A percentile compares a stretch with the other conserved stretches of the same genome.
These are phyloP conservation scores for Chrysolina americana DNA, from an alignment of 2,888 invertebrate species.

Conservation along the genomic window DNA sequence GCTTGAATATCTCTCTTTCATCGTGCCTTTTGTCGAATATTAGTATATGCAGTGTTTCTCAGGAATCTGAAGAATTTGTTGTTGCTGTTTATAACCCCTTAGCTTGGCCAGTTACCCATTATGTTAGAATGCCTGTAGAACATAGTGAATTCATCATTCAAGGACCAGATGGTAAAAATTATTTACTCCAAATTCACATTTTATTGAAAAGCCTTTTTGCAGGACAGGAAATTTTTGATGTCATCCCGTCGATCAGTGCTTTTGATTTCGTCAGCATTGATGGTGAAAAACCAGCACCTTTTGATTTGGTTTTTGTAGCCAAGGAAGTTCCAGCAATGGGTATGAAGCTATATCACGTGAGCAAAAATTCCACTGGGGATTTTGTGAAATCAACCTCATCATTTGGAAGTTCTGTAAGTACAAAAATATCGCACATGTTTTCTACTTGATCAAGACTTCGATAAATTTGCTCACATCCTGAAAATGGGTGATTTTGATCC, in stretches of 20 bases:
- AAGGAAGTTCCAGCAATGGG: conserved; percentile 77
- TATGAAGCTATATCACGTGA: conserved; percentile 75
- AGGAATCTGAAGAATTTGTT: conserved; percentile 72
- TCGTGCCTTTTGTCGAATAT: conserved; percentile 80
- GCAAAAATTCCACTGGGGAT: conserved; percentile 23
- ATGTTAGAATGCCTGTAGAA: conserved; percentile 77
- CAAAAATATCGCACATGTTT: too few species aligned
- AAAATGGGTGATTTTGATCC: too few species aligned
- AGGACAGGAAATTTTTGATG: conserved; percentile 30
- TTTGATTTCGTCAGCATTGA: conserved; percentile 18
- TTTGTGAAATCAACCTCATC: neutral
- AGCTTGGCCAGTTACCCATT: conserved; percentile 73
- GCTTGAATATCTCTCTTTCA: conserved; percentile 28
- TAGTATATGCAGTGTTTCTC: conserved; percentile 79
- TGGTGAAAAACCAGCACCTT: conserved; percentile 46
- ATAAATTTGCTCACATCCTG: too few species aligned
- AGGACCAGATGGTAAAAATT: conserved; percentile 73
- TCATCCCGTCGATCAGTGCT: conserved; percentile 16
- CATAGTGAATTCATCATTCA: conserved; percentile 73
- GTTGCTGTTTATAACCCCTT: conserved; percentile 86
- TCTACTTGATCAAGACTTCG: too few species aligned
- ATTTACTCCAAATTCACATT: too few species aligned
- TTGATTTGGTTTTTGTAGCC: conserved; percentile 81
- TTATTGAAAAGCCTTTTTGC: neutral
- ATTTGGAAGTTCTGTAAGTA: neutral